These are phyloP conservation scores for Conistra vaccinii DNA, from an alignment of 2,888 invertebrate genomes.

Conservation along the genomic window DNA sequence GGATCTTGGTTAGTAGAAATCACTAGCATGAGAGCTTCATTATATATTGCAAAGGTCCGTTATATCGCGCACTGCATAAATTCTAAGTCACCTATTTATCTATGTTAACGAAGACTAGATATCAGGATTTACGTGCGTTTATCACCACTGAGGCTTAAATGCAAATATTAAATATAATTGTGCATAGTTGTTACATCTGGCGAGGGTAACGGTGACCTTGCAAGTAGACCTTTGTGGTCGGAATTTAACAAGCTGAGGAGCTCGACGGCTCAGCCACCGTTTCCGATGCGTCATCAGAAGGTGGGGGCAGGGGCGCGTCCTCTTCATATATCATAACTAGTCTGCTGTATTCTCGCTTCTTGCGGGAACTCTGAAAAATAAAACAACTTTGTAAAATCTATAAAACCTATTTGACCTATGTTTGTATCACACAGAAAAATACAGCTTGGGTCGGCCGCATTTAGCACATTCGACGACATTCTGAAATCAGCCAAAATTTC, in stretches of 20 bases:
- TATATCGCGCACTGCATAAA: not conserved
- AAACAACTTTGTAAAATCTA: not conserved
- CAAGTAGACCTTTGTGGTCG: not conserved
- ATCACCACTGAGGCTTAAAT: conserved; percentile 24
- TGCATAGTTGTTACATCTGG: conserved; percentile 34
- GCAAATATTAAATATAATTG: conserved; percentile 39
- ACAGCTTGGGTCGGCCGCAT: not conserved
- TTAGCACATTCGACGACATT: not conserved
- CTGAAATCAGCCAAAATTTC: not conserved
- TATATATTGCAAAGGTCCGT: not conserved
- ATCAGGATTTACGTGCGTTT: conserved; percentile 27
- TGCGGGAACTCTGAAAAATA: conserved; percentile 68
- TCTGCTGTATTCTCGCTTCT: conserved; percentile 88
- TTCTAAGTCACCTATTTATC: conserved; percentile 10
- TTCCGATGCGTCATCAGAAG: conserved; percentile 35
- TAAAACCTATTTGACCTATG: not conserved
- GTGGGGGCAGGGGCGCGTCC: conserved; percentile 92
- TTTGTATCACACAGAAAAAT: not conserved
- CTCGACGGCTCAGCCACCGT: not conserved
- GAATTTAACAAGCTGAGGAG: conserved; percentile 14
- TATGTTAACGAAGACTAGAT: conserved; percentile 14
- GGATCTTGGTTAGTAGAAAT: conserved; percentile 31
- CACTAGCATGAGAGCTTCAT: conserved; percentile 12
- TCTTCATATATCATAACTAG: conserved; percentile 93
- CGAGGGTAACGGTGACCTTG: not conserved